These are phyloP conservation scores for Stegana nigrithorax DNA, from an alignment of 2,888 invertebrate species.

Conservation along the genomic window DNA sequence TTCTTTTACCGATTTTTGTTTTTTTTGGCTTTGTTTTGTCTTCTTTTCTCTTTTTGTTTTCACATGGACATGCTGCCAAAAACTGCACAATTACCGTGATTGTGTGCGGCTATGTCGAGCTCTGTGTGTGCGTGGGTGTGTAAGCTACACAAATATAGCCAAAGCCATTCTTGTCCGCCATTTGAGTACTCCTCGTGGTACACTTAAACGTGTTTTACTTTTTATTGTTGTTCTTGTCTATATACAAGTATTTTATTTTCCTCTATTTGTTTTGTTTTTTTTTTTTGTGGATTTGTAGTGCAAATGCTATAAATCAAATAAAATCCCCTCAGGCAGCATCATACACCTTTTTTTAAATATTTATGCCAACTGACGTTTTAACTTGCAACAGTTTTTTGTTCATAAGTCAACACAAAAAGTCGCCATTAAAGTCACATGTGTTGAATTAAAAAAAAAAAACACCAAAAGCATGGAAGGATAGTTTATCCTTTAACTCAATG, in stretches of 20 bases:
- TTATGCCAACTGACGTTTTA: constrained; percentile 26
- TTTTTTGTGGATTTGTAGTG: constrained; percentile 23
- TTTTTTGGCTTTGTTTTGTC: background rate
- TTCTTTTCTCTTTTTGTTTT: background rate
- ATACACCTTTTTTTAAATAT: constrained; percentile 20
- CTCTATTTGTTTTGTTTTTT: background rate
- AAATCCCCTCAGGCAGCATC: constrained; percentile 27
- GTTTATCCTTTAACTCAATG: no score
- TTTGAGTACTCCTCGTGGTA: constrained; percentile 34
- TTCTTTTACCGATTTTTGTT: constrained; percentile 7
- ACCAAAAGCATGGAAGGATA: no score
- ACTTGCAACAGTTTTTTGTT: constrained; percentile 15
- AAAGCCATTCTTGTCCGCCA: background rate
- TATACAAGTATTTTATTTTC: background rate
- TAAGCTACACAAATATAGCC: background rate
- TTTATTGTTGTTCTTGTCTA: constrained; percentile 28
- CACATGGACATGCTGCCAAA: constrained; percentile 36
- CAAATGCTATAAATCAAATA: constrained; percentile 37
- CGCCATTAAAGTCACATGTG: no score
- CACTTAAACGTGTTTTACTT: constrained; percentile 38
- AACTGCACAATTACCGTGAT: constrained; percentile 48
- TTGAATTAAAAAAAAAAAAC: no score
- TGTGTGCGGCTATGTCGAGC: constrained; percentile 34
- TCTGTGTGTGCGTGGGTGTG: constrained; percentile 12
- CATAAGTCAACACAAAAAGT: background rate